Percentiles rank a stretch among this genome's conserved stretches.
These are phyloP conservation scores for Ictalurus furcatus DNA, from an alignment of 2,113 vertebrate species.

Conservation along the genomic window DNA sequence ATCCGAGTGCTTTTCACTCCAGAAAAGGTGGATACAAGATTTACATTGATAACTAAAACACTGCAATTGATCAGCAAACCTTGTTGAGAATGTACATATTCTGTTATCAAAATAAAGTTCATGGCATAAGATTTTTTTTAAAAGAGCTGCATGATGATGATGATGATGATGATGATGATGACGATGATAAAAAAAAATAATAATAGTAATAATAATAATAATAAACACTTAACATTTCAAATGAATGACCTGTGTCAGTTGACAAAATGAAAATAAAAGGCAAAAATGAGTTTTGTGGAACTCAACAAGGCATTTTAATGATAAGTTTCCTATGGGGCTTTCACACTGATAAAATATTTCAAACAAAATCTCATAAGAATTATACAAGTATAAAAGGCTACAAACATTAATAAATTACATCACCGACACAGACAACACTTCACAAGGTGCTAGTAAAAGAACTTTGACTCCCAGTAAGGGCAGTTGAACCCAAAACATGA, in stretches of 20 bases:
- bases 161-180: conserved; percentile 62
- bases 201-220: conserved; percentile 57
- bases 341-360: conserved; percentile 86
- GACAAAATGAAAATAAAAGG: conserved; percentile 60
- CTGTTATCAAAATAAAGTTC: conserved; percentile 77
- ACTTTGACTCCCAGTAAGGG: conserved; percentile 83
- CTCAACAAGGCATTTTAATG: conserved; percentile 66
- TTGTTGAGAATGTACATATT: conserved; percentile 89
- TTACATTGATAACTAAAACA: conserved; percentile 89
- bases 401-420: conserved; percentile 99
- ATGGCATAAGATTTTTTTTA: conserved; percentile 72
- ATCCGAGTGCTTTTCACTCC: conserved; percentile 83
- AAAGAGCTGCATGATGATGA: conserved; percentile 76
- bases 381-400: conserved; percentile 99
- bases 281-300: conserved; percentile 53
- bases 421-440: conserved; percentile 99
- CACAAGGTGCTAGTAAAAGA: conserved; percentile 99
- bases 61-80: conserved; percentile 84
- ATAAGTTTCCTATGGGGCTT: conserved; percentile 68
- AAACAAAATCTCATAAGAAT: conserved; percentile 97
- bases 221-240: conserved; percentile 63
- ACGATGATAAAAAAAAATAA: conserved; percentile 58
- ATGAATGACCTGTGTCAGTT: conserved; percentile 63
- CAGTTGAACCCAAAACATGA: conserved; percentile 86
- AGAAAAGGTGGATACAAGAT: conserved; percentile 81